These are phyloP conservation scores for Zeugodacus cucurbitae DNA, from an alignment of 1,140 invertebrate species.

Conservation along the genomic window DNA sequence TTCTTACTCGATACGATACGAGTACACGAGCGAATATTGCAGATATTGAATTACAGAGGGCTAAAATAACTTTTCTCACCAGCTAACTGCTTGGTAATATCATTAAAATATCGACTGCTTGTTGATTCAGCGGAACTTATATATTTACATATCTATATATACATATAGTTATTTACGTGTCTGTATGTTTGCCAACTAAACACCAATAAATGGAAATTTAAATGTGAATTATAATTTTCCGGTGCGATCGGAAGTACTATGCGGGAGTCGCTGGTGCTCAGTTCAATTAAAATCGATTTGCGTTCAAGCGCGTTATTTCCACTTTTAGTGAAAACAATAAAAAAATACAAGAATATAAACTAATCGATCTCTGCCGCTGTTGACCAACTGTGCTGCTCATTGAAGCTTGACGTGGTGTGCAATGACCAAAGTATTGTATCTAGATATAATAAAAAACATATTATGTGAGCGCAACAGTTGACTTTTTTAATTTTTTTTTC, in stretches of 20 bases:
- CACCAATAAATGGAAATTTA: background rate
- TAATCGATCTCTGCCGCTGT: background rate
- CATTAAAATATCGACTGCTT: background rate
- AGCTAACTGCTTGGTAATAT: background rate
- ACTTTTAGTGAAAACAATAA: background rate
- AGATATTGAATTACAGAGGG: constrained; percentile 7
- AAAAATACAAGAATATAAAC: background rate
- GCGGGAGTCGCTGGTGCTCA: background rate
- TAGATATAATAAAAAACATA: background rate
- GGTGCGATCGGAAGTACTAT: constrained; percentile 35
- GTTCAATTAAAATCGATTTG: constrained; percentile 35
- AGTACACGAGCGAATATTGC: background rate
- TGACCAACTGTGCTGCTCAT: constrained; percentile 12
- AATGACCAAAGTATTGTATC: background rate
- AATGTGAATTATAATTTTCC: constrained; percentile 35
- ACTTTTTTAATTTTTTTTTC: background rate
- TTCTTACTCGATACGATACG: background rate
- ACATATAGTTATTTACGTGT: background rate
- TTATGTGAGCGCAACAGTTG: background rate
- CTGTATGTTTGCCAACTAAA: background rate
- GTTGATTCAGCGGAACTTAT: background rate
- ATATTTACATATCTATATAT: background rate
- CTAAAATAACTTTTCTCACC: background rate
- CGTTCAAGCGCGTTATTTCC: constrained; percentile 37
- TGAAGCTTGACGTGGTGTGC: background rate